Conservation (phyloP, 2,888 invertebrate genomes). For the Polydrusus cervinus region DNA sequence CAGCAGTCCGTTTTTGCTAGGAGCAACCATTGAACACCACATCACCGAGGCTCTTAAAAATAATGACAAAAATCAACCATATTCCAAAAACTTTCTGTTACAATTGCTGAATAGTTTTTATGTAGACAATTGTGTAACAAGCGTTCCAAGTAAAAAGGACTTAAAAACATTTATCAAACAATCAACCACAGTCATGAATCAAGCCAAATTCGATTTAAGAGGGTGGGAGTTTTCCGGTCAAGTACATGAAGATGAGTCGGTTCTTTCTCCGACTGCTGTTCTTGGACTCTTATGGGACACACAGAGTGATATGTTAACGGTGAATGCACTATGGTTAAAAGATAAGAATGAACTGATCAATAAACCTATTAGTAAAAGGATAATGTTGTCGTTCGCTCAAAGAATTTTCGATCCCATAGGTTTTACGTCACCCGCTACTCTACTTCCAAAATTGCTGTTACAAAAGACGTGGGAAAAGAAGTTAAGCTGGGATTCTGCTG, state of each 20-base stretch:
- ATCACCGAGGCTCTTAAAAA: constrained; percentile 20
- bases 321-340: constrained; percentile 33
- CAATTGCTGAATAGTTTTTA: constrained; percentile 32
- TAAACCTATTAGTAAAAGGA: constrained; percentile 32
- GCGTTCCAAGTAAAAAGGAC: constrained; percentile 21
- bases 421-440: constrained; percentile 44
- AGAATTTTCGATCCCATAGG: constrained; percentile 53
- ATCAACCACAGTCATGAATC: constrained; percentile 25
- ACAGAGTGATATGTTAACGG: constrained; percentile 31
- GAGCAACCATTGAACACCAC: constrained; percentile 52
- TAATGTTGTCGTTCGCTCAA: constrained; percentile 36
- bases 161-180: constrained; percentile 36
- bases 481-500: constrained; percentile 37
- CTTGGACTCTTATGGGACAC: constrained; percentile 49
- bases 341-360: constrained; percentile 2
- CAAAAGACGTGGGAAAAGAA: constrained; percentile 43
- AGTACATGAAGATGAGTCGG: background rate
- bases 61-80: constrained; percentile 5
- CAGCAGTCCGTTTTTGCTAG: constrained; percentile 53
- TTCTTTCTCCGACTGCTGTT: constrained; percentile 23
- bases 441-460: constrained; percentile 49
- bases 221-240: constrained; percentile 47
- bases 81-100: constrained; percentile 5
- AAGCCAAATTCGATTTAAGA: constrained; percentile 45
- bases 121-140: constrained; percentile 46